Evolutionary conservation across 2,113 vertebrate genomes (phyloP).

Genomic region (Barbus barbus): DNA sequence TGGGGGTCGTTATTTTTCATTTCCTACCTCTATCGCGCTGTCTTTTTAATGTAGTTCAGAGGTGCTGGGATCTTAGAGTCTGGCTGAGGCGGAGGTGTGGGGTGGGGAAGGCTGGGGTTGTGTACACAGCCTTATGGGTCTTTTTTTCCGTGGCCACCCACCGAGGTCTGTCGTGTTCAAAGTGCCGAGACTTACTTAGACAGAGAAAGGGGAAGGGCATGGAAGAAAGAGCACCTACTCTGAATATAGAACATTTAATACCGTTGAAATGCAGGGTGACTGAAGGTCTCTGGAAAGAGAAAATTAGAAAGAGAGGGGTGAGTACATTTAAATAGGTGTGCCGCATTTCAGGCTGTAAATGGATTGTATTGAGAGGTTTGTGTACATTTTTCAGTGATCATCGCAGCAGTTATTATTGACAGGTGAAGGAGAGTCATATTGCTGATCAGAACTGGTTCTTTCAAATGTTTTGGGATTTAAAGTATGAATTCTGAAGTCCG

Average conservation of each 20-base stretch:
- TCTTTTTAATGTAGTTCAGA: conserved; percentile 23
- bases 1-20: conserved; percentile 16
- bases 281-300: conserved; percentile 14
- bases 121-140: conserved; percentile 16
- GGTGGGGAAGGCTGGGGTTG: background rate
- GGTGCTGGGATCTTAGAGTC: too few relatives aligned
- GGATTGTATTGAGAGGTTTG: background rate
- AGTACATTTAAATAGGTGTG: background rate
- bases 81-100: conserved; percentile 11
- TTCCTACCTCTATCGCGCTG: background rate
- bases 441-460: background rate
- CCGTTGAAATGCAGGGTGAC: background rate
- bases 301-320: background rate
- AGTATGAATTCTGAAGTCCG: background rate
- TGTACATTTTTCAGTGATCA: background rate
- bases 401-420: too few relatives aligned
- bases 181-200: conserved; percentile 32
- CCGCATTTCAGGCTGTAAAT: background rate
- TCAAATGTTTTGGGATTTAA: background rate
- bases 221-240: background rate
- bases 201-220: background rate
- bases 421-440: background rate
- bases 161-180: conserved; percentile 50
- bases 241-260: conserved; percentile 18
- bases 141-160: conserved; percentile 17